A percentile compares a stretch with the other conserved stretches of the same genome.
Evolutionary conservation across 2,888 invertebrate species (phyloP).

Genomic region (Falcaria lacertinaria): DNA sequence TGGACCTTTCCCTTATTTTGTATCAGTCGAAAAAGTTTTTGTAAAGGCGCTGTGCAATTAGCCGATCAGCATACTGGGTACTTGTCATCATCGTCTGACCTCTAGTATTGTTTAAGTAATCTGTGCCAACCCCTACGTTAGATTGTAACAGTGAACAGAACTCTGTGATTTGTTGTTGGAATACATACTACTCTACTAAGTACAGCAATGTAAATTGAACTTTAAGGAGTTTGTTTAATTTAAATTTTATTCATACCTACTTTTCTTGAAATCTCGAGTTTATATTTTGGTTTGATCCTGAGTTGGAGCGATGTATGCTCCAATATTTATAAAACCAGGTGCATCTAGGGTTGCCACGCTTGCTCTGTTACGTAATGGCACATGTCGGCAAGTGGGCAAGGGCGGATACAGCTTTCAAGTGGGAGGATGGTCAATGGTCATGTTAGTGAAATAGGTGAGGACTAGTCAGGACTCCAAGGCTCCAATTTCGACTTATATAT

Average conservation of each 20-base stretch:
- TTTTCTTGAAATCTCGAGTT: too few relatives aligned
- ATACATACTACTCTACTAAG: background rate
- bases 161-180: conserved; percentile 38
- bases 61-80: background rate
- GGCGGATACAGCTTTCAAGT: too few relatives aligned
- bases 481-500: too few relatives aligned
- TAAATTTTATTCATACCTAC: background rate
- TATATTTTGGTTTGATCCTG: background rate
- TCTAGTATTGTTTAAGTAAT: conserved; percentile 5
- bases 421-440: too few relatives aligned
- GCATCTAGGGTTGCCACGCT: too few relatives aligned
- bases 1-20: too few relatives aligned
- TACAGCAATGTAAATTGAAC: background rate
- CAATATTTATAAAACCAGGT: too few relatives aligned
- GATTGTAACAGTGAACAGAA: conserved; percentile 21
- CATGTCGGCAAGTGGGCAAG: too few relatives aligned
- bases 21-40: too few relatives aligned
- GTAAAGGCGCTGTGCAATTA: background rate
- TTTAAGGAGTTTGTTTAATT: background rate
- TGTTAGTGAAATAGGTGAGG: too few relatives aligned
- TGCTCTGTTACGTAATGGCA: too few relatives aligned
- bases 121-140: conserved; percentile 29
- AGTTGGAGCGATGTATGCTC: background rate
- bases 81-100: background rate
- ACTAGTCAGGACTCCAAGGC: too few relatives aligned